Base-by-base conservation (phyloP, 2,888 invertebrate species). In the Rugalucina vietnamica region DNA sequence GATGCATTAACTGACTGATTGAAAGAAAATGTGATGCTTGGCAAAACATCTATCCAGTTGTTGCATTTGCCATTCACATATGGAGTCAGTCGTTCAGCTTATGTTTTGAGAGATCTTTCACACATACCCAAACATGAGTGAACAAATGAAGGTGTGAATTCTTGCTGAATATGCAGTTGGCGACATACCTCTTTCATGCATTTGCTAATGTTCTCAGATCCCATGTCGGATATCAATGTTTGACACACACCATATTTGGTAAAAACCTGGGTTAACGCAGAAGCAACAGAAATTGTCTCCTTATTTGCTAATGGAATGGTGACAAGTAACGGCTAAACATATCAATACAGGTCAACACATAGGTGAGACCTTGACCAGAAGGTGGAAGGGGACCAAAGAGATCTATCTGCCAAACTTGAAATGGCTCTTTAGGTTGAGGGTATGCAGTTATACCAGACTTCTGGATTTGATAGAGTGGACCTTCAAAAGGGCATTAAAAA, bases 321-420 rank as follows among this genome's bases (percentile, higher is more conserved):
- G 60, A 80, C 34, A 86, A 18, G 54, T 70, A 84, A 69, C 82
- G 86, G 39, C 76, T 73, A 60, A 82, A 86, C 84, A 86, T 84
- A 50, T 86, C 84, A 1, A 81, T n/a, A 21, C 78, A 78, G 24
- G 84, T 81, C 39, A 77, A 84, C n/a, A 75, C 49, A 75, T 78
- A 84, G 10, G 70, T 49, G 65, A 78, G 75, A 36, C 84, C 75
- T 43, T 54, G 54, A 29, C 29, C 34, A 18, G 84, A 74, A 34
- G 29, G 36, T 34, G 84, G 80, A n/a, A 84, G 24, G 1, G 49
- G 57, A 21, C 84, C 84, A 77, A 77, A 84, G 18, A 81, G 43
- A 43, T 85, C 85, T 18, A 82, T 73, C 75, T 85, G 77, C 80
- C 80, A n/a, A n/a, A n/a, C n/a, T n/a, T n/a, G n/a, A n/a, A n/a